A percentile compares a stretch with the other conserved stretches of the same genome.
Evolutionary conservation across 2,113 vertebrate species (phyloP).

Genomic region (Symphodus melops): DNA sequence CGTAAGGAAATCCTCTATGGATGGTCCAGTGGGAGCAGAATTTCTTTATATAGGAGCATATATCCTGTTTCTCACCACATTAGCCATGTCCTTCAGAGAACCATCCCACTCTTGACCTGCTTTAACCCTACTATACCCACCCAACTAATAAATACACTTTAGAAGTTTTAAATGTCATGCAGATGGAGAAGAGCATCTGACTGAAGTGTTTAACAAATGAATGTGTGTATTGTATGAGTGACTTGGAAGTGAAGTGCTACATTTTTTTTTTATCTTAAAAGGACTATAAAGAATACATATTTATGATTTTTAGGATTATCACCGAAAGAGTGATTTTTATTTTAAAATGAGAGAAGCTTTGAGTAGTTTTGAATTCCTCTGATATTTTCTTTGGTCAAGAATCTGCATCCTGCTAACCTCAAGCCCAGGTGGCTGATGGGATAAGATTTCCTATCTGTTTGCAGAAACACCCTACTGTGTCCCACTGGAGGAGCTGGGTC

Average conservation of each 20-base stretch:
- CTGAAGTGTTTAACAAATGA: constrained; percentile 73
- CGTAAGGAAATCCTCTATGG: constrained; percentile 63
- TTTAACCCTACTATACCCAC: constrained; percentile 67
- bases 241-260: constrained; percentile 18
- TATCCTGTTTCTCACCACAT: constrained; percentile 37
- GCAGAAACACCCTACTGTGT: constrained; percentile 41
- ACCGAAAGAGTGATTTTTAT: constrained; percentile 40
- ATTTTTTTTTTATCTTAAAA: constrained; percentile 74
- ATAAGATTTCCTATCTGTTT: constrained; percentile 61
- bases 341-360: constrained; percentile 30
- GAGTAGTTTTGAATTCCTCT: constrained; percentile 39
- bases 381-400: constrained; percentile 57
- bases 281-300: constrained; percentile 63
- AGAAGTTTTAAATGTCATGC: constrained; percentile 50
- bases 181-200: constrained; percentile 49
- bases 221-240: constrained; percentile 35
- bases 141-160: constrained; percentile 64
- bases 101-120: constrained; percentile 58
- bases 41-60: constrained; percentile 40
- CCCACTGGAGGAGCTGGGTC: constrained; percentile 22
- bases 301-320: constrained; percentile 58
- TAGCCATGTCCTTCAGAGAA: constrained; percentile 34
- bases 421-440: constrained; percentile 56
- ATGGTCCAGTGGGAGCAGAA: constrained; percentile 30
- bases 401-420: constrained; percentile 38